Evolutionary conservation across 1,140 invertebrate species (phyloP), one percentile per base, ranked within the genome.

Genomic region (Drosophila asahinai): DNA sequence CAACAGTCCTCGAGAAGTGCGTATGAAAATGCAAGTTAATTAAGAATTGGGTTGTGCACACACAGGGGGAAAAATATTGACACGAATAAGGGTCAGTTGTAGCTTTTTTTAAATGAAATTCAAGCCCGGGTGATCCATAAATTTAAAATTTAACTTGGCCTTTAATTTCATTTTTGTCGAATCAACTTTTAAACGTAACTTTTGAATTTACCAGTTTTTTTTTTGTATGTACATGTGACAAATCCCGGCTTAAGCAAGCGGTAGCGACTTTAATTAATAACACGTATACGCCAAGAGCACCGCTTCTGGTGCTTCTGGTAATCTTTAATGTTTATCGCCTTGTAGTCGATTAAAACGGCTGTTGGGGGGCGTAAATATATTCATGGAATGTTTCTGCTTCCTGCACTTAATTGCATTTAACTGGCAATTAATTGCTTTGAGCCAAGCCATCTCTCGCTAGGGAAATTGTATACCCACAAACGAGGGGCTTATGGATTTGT

Each of bases 291-390:
- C 25, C 51, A 17, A 15, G 65, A 48, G 19, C 22, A 33, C 61
- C 27, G 25, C 40, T 38, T 25, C 47, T 61, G 33, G 33, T 36
- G 3, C 40, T 38, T 40, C 47, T 60, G 62, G 62, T 64, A 70
- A 84, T 89, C 82, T 77, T 90, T 76, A 84, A 78, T 83, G 81
- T 89, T 74, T 77, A 80, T 81, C 73, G 86, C 86, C 76, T 77
- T 86, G 81, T 80, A 80, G 75, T 72, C 86, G 76, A 54, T 82
- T 80, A 74, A 86, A 90, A 82, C 63, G 68, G 76, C 87, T 76
- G 87, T 40, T 40, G 78, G 74, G 74, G 74, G 57, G 47, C 67
- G 78, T 58, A 73, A 83, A 83, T 89, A 79, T 79, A 68, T 68
- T 68, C 64, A 83, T 90, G 59, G 52, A 66, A 40, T 68, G 30